Evolutionary conservation across 2,888 invertebrate species (phyloP), one percentile per base, ranked within the genome.

Genomic region (Loripinus fragilis): DNA sequence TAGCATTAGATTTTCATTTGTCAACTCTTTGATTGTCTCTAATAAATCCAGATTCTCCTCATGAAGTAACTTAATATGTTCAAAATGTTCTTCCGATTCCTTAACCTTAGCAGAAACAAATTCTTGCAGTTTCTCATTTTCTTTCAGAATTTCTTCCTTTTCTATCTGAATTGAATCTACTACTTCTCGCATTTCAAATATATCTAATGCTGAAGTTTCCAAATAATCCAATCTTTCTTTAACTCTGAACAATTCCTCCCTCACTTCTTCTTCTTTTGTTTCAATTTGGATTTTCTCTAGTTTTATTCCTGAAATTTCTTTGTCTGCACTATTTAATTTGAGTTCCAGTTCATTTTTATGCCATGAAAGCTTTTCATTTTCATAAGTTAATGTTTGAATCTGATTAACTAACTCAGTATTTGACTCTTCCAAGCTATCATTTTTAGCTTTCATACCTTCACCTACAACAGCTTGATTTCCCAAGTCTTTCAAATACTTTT

Each of bases 171-270:
- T 66, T 45, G 76, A 78, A 66, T 83, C 83, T 30, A 81, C 17
- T 50, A 78, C 72, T 33, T 81, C 79, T 67, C 78, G 81, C 41
- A 83, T 83, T 83, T 83, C 83, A 74, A 83, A 74, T 35, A 75
- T 71, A 66, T 83, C 83, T 66, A 45, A 67, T 41, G 76, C 83
- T 52, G 78, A 80, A 17, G 80, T 74, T 73, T 83, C 80, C 17
- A 83, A 55, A 66, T 78, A 83, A 10, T 83, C 81, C 20, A 83
- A 67, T 41, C 80, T 65, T 28, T 83, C 83, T 70, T 77, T 76
- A 1, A 81, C 79, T 60, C 70, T 71, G 28, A 45, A 52, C 33
- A 81, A 67, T 60, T 83, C 83, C 64, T 83, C 83, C 71, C 70
- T 71, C 50, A 71, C 69, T 69, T 76, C 68, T 28, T 74, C 69